Base-by-base conservation (phyloP, 2,888 invertebrate species). In the Agriotes lineatus region DNA sequence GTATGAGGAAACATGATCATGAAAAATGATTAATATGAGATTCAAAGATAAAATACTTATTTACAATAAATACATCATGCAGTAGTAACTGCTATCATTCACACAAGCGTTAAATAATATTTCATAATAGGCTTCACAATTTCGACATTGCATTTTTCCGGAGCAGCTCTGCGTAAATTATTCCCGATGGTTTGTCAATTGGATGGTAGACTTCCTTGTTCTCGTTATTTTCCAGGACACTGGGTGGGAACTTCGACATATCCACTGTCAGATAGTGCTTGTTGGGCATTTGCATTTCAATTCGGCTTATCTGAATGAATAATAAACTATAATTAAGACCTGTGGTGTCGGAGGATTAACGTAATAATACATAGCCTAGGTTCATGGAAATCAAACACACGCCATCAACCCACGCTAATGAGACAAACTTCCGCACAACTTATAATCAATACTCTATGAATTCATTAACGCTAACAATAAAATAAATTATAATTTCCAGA, bases 231-330 rank as follows among this genome's bases (percentile, higher is more conserved):
- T 89, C 88, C 10, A 88, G 88, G 12, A 91, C 86, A 54, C 88
- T 85, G 0, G 86, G 86, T 19, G 91, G 90, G 83, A 94, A 93
- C 76, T 91, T 91, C 5, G 90, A 89, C 77, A 93, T 88, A 80
- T 94, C 93, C 44, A 93, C 88, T 74, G 89, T 89, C 76, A 91
- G 89, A 80, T 94, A 94, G 80, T 94, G 94, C 77, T 92, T 93
- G 83, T 94, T 94, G 0, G 94, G 94, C 90, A 94, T 91, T 68
- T 88, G 87, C 90, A 93, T 92, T 74, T 90, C 89, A 57, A 93
- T 90, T 80, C 89, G 89, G 2, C 86, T 85, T 48, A 93, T 88
- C 90, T 93, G 85, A 50, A 76, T 80, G 70, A 35, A 72, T 64
- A 63, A 69, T 56, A 73, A 44, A 69, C 56, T 66, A 48, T 57